These are phyloP conservation scores for Cryptoblepharus egeriae DNA, from an alignment of 2,797 vertebrate genomes.

Conservation along the genomic window DNA sequence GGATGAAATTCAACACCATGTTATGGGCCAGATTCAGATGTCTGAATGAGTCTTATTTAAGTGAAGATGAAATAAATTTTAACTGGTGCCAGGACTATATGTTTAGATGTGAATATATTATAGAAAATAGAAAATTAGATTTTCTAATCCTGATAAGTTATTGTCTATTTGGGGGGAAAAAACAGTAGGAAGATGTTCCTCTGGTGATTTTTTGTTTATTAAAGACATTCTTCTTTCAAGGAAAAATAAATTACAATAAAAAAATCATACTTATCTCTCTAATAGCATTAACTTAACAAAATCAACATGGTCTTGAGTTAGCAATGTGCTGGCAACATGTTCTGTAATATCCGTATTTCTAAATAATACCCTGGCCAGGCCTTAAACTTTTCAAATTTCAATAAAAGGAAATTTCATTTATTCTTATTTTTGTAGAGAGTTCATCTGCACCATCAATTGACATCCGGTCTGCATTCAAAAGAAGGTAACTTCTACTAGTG, in stretches of 20 bases:
- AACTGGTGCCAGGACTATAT: background rate
- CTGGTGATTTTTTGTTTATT: background rate
- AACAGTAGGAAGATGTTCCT: too few species aligned
- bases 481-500: constrained; percentile 87
- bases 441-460: constrained; percentile 87
- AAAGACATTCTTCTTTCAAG: background rate
- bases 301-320: background rate
- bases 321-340: background rate
- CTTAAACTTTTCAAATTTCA: background rate
- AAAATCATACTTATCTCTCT: background rate
- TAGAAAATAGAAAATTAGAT: too few species aligned
- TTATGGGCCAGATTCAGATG: rapidly evolving
- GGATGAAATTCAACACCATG: background rate
- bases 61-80: background rate
- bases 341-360: background rate
- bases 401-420: background rate
- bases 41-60: background rate
- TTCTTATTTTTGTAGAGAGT: constrained; percentile 71
- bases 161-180: too few species aligned
- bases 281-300: background rate
- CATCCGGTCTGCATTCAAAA: constrained; percentile 99
- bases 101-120: background rate
- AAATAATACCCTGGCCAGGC: background rate
- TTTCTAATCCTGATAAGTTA: background rate
- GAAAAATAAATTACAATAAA: background rate